Base-by-base conservation (phyloP, 2,113 vertebrate species). In the Tursiops truncatus region DNA sequence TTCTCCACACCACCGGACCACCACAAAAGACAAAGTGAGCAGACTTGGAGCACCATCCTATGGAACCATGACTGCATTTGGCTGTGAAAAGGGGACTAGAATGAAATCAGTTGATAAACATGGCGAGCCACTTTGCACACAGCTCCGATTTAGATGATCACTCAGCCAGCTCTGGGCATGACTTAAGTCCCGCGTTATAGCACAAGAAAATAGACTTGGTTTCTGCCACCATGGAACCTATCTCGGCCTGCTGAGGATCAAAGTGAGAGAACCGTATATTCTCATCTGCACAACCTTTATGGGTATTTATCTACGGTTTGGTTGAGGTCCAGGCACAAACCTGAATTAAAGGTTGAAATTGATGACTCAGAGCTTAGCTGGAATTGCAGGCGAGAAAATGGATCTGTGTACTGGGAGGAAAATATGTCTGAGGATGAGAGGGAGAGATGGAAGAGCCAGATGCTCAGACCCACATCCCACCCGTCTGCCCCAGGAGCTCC, bases 301-400 rank as follows among this genome's bases (percentile, higher is more conserved):
- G 88, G 67, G 86, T 81, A 77, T 97, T 97, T 96, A 95, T 95
- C 96, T 89, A 81, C 68, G 68, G 86, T 81, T 97, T 98, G 97
- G 96, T 98, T 95, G 53, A 62, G 41, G 79, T 97, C 97, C 97
- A 98, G 65, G n/a, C 80, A 82, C 94, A 93, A 67, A 91, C 88
- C 94, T 95, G 91, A 97, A 97, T 96, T 98, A 97, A 86, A 96
- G 89, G 70, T 73, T 96, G 92, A 97, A 90, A 98, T 11, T 47
- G 88, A 96, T 98, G 96, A 97, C 91, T 98, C 96, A 98, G 62
- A 98, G 63, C 92, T 83, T 92, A 96, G 94, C 82, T 94, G 80
- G 94, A 92, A 96, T 90, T 20, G 25, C 73, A 93, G 88, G 71
- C 17, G 1, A 97, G 83, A 95, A 97, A 96, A 95, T 21, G 44